A percentile compares a stretch with the other conserved stretches of the same genome.
Conservation (phyloP, 2,797 vertebrate genomes). For the Crypturellus tataupa region DNA sequence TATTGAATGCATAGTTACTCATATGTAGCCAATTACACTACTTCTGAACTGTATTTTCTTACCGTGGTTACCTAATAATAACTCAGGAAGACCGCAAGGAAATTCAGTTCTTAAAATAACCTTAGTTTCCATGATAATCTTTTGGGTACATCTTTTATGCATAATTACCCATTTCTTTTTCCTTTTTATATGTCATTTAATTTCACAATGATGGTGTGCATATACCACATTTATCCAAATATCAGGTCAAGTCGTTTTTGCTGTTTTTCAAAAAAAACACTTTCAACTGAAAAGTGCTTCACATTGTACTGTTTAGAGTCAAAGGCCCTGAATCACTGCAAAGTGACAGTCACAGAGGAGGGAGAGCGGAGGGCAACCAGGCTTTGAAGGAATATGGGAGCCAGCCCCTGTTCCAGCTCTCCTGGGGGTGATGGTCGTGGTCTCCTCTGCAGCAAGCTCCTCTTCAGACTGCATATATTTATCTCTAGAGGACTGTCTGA, state of each 20-base stretch:
- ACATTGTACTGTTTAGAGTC: not conserved
- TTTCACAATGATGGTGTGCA: not conserved
- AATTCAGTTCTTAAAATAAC: slow-evolving; percentile 55
- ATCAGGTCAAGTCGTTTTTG: not conserved
- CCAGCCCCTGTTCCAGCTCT: not conserved
- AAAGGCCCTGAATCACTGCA: not conserved
- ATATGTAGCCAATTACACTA: not conserved
- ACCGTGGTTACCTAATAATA: slow-evolving; percentile 53
- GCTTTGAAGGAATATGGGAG: not conserved
- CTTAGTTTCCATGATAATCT: slow-evolving; percentile 15
- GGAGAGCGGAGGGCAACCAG: accelerated
- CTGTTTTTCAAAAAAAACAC: not conserved
- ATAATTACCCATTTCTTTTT: not conserved
- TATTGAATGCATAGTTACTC: slow-evolving; percentile 17
- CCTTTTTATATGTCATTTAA: not conserved
- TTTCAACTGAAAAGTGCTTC: not conserved
- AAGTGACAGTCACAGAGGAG: not conserved
- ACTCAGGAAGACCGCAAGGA: slow-evolving; percentile 29
- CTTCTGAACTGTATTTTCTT: slow-evolving; percentile 16
- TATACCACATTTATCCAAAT: not conserved
- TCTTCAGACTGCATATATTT: not conserved
- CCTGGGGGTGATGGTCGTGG: accelerated
- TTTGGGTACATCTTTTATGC: slow-evolving; percentile 13
- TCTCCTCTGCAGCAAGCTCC: not conserved
- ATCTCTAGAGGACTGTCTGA: not conserved